These are phyloP conservation scores for Meliscaeva auricollis DNA, from an alignment of 2,888 invertebrate genomes.

Conservation along the genomic window DNA sequence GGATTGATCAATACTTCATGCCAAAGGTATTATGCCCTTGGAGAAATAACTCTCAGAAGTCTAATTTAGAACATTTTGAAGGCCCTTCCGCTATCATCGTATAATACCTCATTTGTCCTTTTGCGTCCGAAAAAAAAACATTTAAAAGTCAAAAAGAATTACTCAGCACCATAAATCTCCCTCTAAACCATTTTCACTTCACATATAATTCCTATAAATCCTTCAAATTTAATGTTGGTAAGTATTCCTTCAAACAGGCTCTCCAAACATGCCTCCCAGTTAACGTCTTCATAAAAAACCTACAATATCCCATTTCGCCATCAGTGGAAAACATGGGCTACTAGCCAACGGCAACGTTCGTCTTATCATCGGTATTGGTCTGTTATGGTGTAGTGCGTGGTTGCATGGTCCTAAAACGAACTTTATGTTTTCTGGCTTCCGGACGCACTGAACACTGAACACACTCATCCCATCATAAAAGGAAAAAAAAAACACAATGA, in stretches of 20 bases:
- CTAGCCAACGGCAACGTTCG: slow-evolving; percentile 37
- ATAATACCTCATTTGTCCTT: too few relatives aligned
- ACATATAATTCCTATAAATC: slow-evolving; percentile 1
- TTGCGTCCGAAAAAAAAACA: too few relatives aligned
- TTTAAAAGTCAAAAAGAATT: too few relatives aligned
- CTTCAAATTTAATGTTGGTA: background rate
- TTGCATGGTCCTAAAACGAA: slow-evolving; percentile 43
- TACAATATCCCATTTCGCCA: slow-evolving; percentile 17
- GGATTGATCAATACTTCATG: too few relatives aligned
- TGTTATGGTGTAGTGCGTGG: slow-evolving; percentile 22
- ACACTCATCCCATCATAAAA: background rate
- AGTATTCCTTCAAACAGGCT: background rate
- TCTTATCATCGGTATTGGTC: slow-evolving; percentile 28
- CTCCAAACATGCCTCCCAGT: slow-evolving; percentile 3
- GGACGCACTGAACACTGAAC: slow-evolving; percentile 22
- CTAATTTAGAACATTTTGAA: too few relatives aligned
- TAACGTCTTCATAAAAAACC: slow-evolving; percentile 64
- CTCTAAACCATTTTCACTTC: background rate
- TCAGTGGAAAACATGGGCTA: background rate
- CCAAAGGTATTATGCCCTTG: too few relatives aligned
- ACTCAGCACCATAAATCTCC: background rate
- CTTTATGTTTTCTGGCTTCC: slow-evolving; percentile 58
- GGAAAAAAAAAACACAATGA: slow-evolving; percentile 23
- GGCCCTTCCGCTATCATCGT: too few relatives aligned
- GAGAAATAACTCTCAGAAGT: too few relatives aligned